Percentiles rank a stretch among this genome's conserved stretches.
These are phyloP conservation scores for Lepisosteus oculatus DNA, from an alignment of 2,113 vertebrate genomes.

Conservation along the genomic window DNA sequence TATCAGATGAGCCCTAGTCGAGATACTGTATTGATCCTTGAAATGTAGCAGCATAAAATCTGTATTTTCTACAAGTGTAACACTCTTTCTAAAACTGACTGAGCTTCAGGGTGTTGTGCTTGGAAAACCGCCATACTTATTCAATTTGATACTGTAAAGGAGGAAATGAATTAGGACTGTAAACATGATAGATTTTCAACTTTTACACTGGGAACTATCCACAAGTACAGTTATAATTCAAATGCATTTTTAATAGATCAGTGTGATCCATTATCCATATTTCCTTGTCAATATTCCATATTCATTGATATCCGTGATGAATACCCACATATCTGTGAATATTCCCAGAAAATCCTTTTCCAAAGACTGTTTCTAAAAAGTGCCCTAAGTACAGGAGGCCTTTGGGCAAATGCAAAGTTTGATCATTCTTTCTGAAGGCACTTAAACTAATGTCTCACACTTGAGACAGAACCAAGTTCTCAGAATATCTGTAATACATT, in stretches of 20 bases:
- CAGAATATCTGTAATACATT: background rate
- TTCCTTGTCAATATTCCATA: no score
- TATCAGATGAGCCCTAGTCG: no score
- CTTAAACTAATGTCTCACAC: background rate
- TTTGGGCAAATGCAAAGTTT: background rate
- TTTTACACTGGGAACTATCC: background rate
- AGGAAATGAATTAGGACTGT: background rate
- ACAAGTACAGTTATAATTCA: background rate
- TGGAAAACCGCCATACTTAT: no score
- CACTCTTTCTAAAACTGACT: background rate
- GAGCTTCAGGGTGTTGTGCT: no score
- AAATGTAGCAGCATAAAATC: conserved; percentile 7
- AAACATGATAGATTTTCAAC: conserved; percentile 1
- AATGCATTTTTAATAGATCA: no score
- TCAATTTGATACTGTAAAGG: background rate
- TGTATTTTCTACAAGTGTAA: background rate
- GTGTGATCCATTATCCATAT: no score
- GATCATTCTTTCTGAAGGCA: background rate
- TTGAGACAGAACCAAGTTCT: background rate
- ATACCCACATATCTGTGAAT: background rate
- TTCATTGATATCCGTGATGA: no score
- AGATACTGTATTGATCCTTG: background rate
- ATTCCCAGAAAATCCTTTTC: background rate
- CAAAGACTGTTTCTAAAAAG: background rate
- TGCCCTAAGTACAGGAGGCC: background rate